Evolutionary conservation across 1,140 invertebrate genomes (phyloP).

Genomic region (Leptoteleia sp.): DNA sequence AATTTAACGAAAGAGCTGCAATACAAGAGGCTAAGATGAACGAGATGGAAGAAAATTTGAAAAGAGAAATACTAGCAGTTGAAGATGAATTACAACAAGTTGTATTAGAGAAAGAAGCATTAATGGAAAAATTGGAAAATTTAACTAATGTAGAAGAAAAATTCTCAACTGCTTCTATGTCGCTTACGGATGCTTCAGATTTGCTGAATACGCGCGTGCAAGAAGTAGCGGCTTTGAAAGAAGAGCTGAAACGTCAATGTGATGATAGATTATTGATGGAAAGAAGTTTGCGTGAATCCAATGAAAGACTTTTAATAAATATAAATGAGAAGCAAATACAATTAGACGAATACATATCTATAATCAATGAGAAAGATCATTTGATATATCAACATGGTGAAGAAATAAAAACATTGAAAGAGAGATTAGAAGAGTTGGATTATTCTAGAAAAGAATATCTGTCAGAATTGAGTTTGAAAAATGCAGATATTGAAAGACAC

Average conservation of each 20-base stretch:
- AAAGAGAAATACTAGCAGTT: conserved; percentile 56
- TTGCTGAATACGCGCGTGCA: conserved; percentile 73
- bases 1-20: conserved; percentile 50
- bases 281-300: conserved; percentile 53
- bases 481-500: conserved; percentile 41
- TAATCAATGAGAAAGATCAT: conserved; percentile 75
- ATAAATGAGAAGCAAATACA: conserved; percentile 80
- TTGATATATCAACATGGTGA: conserved; percentile 17
- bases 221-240: conserved; percentile 75
- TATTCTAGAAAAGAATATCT: conserved; percentile 14
- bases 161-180: conserved; percentile 67
- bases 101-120: conserved; percentile 71
- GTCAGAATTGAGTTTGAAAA: conserved; percentile 20
- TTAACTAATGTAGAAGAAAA: conserved; percentile 71
- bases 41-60: conserved; percentile 7
- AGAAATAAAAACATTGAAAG: conserved; percentile 31
- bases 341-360: conserved; percentile 73
- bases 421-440: conserved; percentile 28
- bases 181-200: conserved; percentile 71
- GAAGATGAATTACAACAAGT: conserved; percentile 76
- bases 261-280: conserved; percentile 67
- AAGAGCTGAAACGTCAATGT: conserved; percentile 80
- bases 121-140: conserved; percentile 21
- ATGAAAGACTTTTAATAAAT: conserved; percentile 76
- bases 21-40: conserved; percentile 27